Evolutionary conservation across 2,888 invertebrate genomes (phyloP).

Genomic region (Calephelis perditalis): DNA sequence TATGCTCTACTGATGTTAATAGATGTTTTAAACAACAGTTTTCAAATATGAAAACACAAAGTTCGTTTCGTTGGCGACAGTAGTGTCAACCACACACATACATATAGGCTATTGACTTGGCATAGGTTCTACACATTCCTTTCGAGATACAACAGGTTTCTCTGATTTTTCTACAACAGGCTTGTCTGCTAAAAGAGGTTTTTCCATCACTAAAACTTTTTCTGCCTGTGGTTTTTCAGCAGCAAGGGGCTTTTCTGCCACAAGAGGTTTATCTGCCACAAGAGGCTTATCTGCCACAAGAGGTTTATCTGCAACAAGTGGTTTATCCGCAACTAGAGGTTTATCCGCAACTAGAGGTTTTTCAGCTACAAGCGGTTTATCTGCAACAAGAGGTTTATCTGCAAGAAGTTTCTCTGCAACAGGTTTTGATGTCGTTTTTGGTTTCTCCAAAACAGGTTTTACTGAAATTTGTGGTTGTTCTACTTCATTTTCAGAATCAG

Average conservation of each 20-base stretch:
- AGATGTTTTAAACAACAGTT: constrained; percentile 50
- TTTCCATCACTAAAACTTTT: constrained; percentile 30
- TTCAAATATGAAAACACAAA: constrained; percentile 66
- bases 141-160: constrained; percentile 50
- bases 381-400: constrained; percentile 36
- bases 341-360: constrained; percentile 36
- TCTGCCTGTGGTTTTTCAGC: constrained; percentile 32
- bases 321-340: constrained; percentile 38
- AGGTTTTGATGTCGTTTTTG: constrained; percentile 11
- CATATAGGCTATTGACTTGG: constrained; percentile 68
- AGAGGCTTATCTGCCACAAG: constrained; percentile 52
- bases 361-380: constrained; percentile 40
- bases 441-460: constrained; percentile 27
- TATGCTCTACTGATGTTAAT: constrained; percentile 6
- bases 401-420: constrained; percentile 28
- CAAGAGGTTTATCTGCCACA: constrained; percentile 32
- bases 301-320: constrained; percentile 28
- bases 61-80: constrained; percentile 51
- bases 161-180: constrained; percentile 46
- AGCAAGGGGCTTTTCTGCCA: constrained; percentile 35
- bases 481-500: constrained; percentile 22
- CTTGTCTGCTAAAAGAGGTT: constrained; percentile 36
- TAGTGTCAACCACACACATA: constrained; percentile 45
- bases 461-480: constrained; percentile 30
- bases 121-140: constrained; percentile 54